These are phyloP conservation scores for Ceratosolen solmsi DNA, from an alignment of 1,140 invertebrate species.

Conservation along the genomic window DNA sequence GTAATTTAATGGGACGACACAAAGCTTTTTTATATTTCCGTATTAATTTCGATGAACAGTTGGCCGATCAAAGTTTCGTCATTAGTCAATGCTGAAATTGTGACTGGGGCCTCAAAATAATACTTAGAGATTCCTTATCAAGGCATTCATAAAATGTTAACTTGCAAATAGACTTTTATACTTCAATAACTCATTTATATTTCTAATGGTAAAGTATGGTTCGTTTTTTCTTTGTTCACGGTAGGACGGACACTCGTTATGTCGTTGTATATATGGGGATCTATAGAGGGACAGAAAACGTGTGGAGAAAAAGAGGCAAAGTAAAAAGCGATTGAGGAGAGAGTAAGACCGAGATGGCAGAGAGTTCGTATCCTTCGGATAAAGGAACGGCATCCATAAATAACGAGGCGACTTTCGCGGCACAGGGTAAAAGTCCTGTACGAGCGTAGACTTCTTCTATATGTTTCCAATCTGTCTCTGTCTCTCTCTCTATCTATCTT, in stretches of 20 bases:
- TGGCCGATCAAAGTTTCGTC: too few relatives aligned
- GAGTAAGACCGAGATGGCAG: not conserved
- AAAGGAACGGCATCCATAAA: conserved; percentile 74
- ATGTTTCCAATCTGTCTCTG: too few relatives aligned
- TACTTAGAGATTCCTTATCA: too few relatives aligned
- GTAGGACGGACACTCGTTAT: conserved; percentile 67
- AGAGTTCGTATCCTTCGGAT: conserved; percentile 73
- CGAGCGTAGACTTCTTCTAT: conserved; percentile 59
- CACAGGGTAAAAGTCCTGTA: conserved; percentile 70
- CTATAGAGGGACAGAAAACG: conserved; percentile 70
- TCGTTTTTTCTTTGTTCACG: conserved; percentile 31
- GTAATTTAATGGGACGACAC: too few relatives aligned
- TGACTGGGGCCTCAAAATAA: too few relatives aligned
- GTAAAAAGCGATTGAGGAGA: not conserved
- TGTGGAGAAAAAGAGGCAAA: conserved; percentile 64
- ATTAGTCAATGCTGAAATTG: too few relatives aligned
- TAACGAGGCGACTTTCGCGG: conserved; percentile 71
- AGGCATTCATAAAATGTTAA: too few relatives aligned
- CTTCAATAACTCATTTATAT: too few relatives aligned
- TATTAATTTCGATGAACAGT: too few relatives aligned
- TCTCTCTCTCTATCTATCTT: not conserved
- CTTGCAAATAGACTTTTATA: too few relatives aligned
- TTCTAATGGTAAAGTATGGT: too few relatives aligned
- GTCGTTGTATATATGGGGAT: conserved; percentile 42
- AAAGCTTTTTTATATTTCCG: too few relatives aligned